Evolutionary conservation across 2,888 invertebrate genomes (phyloP), one percentile per base, ranked within the genome.

Genomic region (Tetragnatha montana): DNA sequence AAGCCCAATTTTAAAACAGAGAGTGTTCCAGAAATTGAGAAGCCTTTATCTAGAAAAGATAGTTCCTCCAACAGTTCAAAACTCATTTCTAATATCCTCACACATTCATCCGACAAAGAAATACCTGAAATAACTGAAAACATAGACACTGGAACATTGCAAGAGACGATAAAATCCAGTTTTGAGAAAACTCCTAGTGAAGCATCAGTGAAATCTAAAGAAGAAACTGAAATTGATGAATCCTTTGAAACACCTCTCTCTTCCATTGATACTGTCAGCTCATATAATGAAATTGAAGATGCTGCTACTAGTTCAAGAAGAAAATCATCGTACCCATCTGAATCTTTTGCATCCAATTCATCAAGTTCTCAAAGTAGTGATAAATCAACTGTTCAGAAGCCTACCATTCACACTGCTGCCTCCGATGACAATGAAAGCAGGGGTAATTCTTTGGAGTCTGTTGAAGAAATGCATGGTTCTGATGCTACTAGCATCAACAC

Each of bases 181-280:
- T n/a, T 22, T 71, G 69, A 84, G 69, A n/a, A 49, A n/a, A 49
- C 47, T 49, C 19, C 47, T 17, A 60, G 68, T 60, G 83, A 84
- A 80, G 71, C 70, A 47, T 19, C 14, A 69, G 8, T 12, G 19
- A 60, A 74, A 21, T 50, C 74, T 22, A 83, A 88, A 73, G 80
- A 88, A 17, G 79, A 79, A 79, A 51, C 82, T 80, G 88, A 88
- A 74, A 35, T 78, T 51, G 82, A 73, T 47, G 78, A 85, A 85
- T 85, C 79, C 8, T 35, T 78, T 73, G 74, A 86, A 19, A 70
- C 73, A 21, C 22, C 74, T n/a, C 50, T 47, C 10, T 60, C 71
- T 74, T 80, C 80, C 21, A 35, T 80, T 60, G 73, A 35, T 22
- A 85, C 85, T 51, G 71, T 50, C 70, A 70, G 70, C 49, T 71